A percentile compares a stretch with the other conserved stretches of the same genome.
These are phyloP conservation scores for Gallinago nigripennis DNA, from an alignment of 2,797 vertebrate species.

Conservation along the genomic window DNA sequence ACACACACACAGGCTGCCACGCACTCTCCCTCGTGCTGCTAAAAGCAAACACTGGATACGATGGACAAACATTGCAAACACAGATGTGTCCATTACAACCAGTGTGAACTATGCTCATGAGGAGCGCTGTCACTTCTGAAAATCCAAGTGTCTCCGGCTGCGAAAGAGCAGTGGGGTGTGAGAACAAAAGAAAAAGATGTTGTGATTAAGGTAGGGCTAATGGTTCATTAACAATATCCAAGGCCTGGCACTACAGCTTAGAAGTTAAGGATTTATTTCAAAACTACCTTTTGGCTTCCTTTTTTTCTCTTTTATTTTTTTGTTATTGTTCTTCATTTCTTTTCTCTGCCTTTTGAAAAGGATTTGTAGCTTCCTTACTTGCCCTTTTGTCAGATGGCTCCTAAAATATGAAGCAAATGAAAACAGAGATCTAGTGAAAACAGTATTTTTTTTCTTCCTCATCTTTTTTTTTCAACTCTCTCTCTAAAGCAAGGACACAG, in stretches of 20 bases:
- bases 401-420: conserved; percentile 53
- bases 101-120: conserved; percentile 55
- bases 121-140: conserved; percentile 71
- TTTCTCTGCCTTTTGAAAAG: conserved; percentile 43
- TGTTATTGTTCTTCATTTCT: conserved; percentile 7
- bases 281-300: conserved; percentile 34
- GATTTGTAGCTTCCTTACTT: conserved; percentile 56
- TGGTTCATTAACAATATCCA: conserved; percentile 67
- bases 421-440: conserved; percentile 44
- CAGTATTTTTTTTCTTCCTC: conserved; percentile 9
- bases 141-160: conserved; percentile 63
- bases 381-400: conserved; percentile 35
- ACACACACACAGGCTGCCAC: conserved; percentile 34
- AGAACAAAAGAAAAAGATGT: conserved; percentile 74
- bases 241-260: conserved; percentile 5
- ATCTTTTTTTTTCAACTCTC: conserved; percentile 19
- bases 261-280: conserved; percentile 59
- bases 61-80: conserved; percentile 61
- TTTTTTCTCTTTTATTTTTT: background rate
- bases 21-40: conserved; percentile 61
- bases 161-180: conserved; percentile 69
- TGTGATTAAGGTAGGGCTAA: conserved; percentile 68
- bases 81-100: conserved; percentile 76
- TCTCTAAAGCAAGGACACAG: background rate
- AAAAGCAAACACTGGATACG: conserved; percentile 71